Evolutionary conservation across 2,113 vertebrate genomes (phyloP).

Genomic region (Myotis lucifugus): DNA sequence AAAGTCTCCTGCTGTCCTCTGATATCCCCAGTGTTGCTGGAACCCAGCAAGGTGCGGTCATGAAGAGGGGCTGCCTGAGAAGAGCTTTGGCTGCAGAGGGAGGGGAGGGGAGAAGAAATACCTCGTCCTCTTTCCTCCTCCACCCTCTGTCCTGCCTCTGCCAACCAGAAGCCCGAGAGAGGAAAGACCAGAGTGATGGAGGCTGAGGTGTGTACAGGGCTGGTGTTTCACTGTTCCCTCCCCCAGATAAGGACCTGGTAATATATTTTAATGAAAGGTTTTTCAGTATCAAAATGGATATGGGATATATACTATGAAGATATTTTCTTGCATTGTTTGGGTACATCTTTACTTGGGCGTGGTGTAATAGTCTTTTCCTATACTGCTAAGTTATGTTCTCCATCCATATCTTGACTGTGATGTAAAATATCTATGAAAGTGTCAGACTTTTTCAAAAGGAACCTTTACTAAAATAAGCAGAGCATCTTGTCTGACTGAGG

Average conservation of each 20-base stretch:
- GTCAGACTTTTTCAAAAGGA: not conserved
- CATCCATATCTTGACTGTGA: not conserved
- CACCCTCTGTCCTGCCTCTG: not conserved
- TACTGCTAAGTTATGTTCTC: not conserved
- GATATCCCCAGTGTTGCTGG: not conserved
- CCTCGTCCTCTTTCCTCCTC: too few species aligned
- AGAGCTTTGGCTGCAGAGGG: not conserved
- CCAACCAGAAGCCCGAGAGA: not conserved
- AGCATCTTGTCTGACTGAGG: not conserved
- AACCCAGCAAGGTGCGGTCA: not conserved
- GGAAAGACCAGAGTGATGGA: not conserved
- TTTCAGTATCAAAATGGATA: not conserved
- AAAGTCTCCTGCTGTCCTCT: not conserved
- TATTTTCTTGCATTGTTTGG: not conserved
- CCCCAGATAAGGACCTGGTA: not conserved
- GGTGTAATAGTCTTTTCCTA: not conserved
- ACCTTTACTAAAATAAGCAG: not conserved
- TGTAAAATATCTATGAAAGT: conserved; percentile 2
- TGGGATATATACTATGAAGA: not conserved
- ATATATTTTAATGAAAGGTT: not conserved
- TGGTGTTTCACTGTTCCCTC: not conserved
- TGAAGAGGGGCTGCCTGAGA: not conserved
- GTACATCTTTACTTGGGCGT: not conserved
- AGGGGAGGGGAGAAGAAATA: too few species aligned
- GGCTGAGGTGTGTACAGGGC: not conserved